Conservation (phyloP, 2,888 invertebrate species). For the Ceramica pisi region DNA sequence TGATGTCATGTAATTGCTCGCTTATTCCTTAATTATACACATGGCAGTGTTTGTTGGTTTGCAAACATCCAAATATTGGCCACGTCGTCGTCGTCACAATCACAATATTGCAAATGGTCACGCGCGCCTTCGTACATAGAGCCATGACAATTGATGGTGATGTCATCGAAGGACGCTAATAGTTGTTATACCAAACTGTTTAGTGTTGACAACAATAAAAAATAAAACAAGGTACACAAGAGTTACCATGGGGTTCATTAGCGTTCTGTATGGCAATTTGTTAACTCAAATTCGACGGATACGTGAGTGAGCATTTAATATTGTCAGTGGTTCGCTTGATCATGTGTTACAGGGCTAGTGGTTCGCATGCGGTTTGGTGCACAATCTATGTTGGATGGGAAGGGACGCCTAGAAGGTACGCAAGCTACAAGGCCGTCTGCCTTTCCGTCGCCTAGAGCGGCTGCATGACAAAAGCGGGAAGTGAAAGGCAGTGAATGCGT, state of each 20-base stretch:
- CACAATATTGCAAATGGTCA: conserved; percentile 60
- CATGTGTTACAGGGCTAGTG: conserved; percentile 34
- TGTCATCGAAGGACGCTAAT: conserved; percentile 70
- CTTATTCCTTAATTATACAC: conserved; percentile 71
- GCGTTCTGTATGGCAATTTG: conserved; percentile 28
- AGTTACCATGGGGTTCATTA: conserved; percentile 42
- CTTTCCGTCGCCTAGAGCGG: conserved; percentile 87
- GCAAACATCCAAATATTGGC: conserved; percentile 68
- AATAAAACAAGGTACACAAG: conserved; percentile 37
- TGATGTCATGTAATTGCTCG: conserved; percentile 84
- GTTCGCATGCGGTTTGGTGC: conserved; percentile 41
- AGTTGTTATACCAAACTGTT: conserved; percentile 32
- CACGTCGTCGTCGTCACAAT: conserved; percentile 45
- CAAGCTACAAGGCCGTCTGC: conserved; percentile 88
- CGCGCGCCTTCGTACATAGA: conserved; percentile 56
- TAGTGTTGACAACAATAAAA: conserved; percentile 37
- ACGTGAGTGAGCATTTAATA: conserved; percentile 31
- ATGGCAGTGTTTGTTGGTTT: conserved; percentile 27
- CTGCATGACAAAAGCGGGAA: conserved; percentile 89
- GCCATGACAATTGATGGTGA: conserved; percentile 63
- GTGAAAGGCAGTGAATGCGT: conserved; percentile 91
- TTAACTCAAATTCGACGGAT: conserved; percentile 21
- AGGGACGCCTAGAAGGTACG: conserved; percentile 85
- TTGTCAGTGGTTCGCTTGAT: conserved; percentile 18
- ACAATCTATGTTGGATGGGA: conserved; percentile 79